phyloP scores from a whole-genome alignment of 2,888 invertebrate species.

The Geotrupes spiniger region DNA sequence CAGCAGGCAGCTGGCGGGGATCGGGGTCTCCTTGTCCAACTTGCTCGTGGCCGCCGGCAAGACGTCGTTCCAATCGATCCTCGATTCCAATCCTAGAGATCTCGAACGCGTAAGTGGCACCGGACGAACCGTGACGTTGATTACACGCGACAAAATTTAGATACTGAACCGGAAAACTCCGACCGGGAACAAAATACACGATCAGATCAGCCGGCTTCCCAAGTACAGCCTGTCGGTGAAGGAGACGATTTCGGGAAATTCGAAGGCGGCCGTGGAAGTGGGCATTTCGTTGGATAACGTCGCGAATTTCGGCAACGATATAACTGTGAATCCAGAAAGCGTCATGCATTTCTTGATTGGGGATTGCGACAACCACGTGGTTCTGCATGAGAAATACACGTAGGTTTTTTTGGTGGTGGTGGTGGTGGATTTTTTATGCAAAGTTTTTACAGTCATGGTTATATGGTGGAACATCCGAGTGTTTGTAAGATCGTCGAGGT shows the following conservation, averaged over 20 bases:
- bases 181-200: conserved; percentile 65
- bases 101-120: conserved; percentile 56
- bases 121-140: not conserved
- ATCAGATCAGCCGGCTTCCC: conserved; percentile 62
- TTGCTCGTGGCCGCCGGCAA: conserved; percentile 66
- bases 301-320: conserved; percentile 49
- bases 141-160: conserved; percentile 44
- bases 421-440: conserved; percentile 2
- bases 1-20: conserved; percentile 67
- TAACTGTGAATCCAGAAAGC: conserved; percentile 55
- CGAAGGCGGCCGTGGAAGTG: conserved; percentile 24
- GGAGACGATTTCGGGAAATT: conserved; percentile 8
- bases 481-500: conserved; percentile 51
- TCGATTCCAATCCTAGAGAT: conserved; percentile 68
- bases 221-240: conserved; percentile 55
- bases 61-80: conserved; percentile 61
- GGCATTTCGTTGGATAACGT: conserved; percentile 47
- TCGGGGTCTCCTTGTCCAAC: conserved; percentile 64
- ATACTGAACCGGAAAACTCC: conserved; percentile 72
- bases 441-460: conserved; percentile 39
- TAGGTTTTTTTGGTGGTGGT: conserved; percentile 41
- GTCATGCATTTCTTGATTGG: conserved; percentile 62
- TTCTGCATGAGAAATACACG: conserved; percentile 58
- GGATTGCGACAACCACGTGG: conserved; percentile 61
- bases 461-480: conserved; percentile 49